Evolutionary conservation across 1,140 invertebrate species (phyloP).

Genomic region (Caenorhabditis briggsae): DNA sequence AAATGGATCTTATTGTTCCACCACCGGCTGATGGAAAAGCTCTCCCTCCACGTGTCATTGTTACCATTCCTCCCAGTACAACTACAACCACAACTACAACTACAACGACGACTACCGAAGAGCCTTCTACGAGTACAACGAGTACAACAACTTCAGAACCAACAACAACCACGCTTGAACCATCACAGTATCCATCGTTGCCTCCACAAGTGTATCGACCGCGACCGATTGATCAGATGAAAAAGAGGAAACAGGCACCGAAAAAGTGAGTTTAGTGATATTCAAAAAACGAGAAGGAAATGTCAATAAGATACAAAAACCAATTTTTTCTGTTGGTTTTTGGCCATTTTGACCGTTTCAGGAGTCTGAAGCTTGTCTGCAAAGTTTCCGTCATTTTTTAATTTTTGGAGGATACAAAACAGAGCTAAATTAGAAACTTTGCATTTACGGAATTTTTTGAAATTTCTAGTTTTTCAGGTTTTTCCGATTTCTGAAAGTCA

Average conservation of each 20-base stretch:
- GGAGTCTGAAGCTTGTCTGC: no score
- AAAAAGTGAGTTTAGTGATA: constrained; percentile 45
- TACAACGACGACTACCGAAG: neutral
- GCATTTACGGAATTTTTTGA: no score
- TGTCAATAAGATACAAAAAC: no score
- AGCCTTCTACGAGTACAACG: neutral
- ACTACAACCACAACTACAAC: constrained; percentile 20
- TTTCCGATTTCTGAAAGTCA: no score
- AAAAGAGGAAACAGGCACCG: constrained; percentile 37
- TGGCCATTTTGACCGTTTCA: neutral
- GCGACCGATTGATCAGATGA: constrained; percentile 38
- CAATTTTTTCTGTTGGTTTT: no score
- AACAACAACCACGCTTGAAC: neutral
- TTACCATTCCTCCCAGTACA: constrained; percentile 29
- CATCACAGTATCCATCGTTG: constrained; percentile 30
- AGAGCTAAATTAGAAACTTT: no score
- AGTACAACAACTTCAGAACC: constrained; percentile 54
- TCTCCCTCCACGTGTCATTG: constrained; percentile 20
- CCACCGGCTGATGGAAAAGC: neutral
- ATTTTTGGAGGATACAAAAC: no score
- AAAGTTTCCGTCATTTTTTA: no score
- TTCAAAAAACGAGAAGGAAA: no score
- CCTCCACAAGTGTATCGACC: constrained; percentile 34
- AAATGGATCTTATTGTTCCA: constrained; percentile 58
- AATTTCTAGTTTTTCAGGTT: no score